phyloP scores from a whole-genome alignment of 2,113 vertebrate species.

The Salvelinus fontinalis region DNA sequence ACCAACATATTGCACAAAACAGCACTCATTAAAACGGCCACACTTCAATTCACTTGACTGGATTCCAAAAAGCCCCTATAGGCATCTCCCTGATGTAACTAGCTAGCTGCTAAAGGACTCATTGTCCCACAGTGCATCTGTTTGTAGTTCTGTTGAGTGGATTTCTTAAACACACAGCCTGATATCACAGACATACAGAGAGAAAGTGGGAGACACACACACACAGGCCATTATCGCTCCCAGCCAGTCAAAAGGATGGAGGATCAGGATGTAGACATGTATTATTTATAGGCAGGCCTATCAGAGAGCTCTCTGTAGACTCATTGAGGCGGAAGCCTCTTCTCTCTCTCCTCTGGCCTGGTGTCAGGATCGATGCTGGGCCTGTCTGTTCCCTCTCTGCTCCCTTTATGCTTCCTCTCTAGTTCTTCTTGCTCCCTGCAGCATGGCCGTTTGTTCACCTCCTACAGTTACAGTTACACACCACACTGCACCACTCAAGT shows the following conservation, averaged over 20 bases:
- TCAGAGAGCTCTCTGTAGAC: conserved; percentile 7
- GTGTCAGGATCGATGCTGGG: conserved; percentile 39
- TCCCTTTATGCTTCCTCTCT: neutral
- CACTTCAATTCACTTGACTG: neutral
- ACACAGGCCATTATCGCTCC: conserved; percentile 1
- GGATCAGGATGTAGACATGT: conserved; percentile 25
- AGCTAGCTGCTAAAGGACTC: neutral
- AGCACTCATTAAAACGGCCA: neutral
- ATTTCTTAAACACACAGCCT: neutral
- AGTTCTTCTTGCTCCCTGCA: conserved; percentile 1
- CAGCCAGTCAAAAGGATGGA: conserved; percentile 3
- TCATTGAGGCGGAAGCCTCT: conserved; percentile 13
- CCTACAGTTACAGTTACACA: neutral
- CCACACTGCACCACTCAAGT: conserved; percentile 2
- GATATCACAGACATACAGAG: neutral
- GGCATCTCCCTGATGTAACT: neutral
- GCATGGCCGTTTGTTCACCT: conserved; percentile 39
- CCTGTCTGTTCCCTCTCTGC: neutral
- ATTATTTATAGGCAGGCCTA: conserved; percentile 21
- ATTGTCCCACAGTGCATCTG: conserved; percentile 1
- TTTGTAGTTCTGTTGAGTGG: neutral
- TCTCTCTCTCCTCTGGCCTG: conserved; percentile 14
- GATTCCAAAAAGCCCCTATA: neutral
- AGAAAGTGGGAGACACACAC: neutral
- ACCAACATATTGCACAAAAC: neutral